Base-by-base conservation (phyloP, 1,140 invertebrate species). In the Caerostris extrusa region DNA sequence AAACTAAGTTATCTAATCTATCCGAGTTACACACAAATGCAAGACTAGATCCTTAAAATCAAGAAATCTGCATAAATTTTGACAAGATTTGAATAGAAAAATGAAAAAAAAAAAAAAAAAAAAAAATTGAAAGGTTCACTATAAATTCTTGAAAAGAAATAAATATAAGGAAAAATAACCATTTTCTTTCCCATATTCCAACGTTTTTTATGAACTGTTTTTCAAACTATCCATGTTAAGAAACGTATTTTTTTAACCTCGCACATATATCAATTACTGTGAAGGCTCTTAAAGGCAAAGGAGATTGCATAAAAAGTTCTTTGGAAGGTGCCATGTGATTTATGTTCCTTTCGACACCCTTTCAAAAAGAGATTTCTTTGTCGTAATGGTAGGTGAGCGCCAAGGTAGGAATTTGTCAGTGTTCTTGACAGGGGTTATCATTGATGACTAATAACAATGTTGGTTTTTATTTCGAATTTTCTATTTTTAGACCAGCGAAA, bases 371-470 rank as follows among this genome's bases (percentile, higher is more conserved):
- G 17, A 53, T 91, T 82, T 91, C 69, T 85, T 55, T 55, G 8
- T 34, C 61, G 6, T 93, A 93, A 93, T 87, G 64, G 83, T 53
- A 71, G 91, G 64, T 87, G 91, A 92, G 64, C 57, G 58, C 6
- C 14, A 61, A 69, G 61, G 83, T 56, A 77, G 12, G 83, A 87
- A 86, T 93, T 87, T 93, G 91, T 93, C 91, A 93, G 60, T 87
- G 83, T 61, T 86, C 64, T 12, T 87, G 91, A 71, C 91, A 92
- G 91, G 8, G 34, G 53, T 77, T 87, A 87, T 93, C 64, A 93
- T n/a, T 58, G 83, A 50, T 71, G 83, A 93, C 83, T 86, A 87
- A 87, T 93, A 86, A 93, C 64, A 60, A 17, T 7, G 14, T 60
- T 2, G 50, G 50, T 85, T 50, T 67, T 50, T 85, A 57, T 77